A percentile compares a stretch with the other conserved stretches of the same genome.
Conservation (phyloP, 2,888 invertebrate species). For the Anagyrus pseudococci region DNA sequence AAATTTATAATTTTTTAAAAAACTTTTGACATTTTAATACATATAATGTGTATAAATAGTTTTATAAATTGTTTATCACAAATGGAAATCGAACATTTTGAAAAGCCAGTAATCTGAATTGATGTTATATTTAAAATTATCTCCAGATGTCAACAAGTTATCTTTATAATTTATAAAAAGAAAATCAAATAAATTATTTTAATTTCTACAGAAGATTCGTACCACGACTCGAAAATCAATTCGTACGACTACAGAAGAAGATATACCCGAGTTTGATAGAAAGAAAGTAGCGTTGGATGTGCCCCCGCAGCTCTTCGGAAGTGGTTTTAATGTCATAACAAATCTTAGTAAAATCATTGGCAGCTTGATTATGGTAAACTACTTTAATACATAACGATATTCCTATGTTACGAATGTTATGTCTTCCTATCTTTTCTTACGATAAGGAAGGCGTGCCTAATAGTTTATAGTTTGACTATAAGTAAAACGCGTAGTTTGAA, state of each 20-base stretch:
- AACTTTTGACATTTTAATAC: neutral
- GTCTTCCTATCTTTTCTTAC: neutral
- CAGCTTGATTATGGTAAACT: constrained; percentile 70
- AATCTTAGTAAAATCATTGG: constrained; percentile 72
- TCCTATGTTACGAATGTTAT: neutral
- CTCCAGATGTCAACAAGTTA: neutral
- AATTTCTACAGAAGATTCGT: constrained; percentile 24
- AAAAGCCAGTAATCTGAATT: constrained; percentile 8
- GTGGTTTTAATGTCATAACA: constrained; percentile 73
- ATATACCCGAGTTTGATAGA: constrained; percentile 64
- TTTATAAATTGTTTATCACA: neutral
- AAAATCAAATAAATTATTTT: constrained; percentile 13
- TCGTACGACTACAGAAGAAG: constrained; percentile 59
- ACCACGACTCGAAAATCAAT: too few relatives aligned
- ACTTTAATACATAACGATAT: too few relatives aligned
- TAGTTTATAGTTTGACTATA: too few relatives aligned
- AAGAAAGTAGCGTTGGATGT: constrained; percentile 70
- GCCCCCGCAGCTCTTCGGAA: constrained; percentile 71
- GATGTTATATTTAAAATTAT: neutral
- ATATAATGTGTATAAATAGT: too few relatives aligned
- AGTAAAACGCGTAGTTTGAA: too few relatives aligned
- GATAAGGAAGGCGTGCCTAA: too few relatives aligned
- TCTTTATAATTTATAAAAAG: constrained; percentile 27
- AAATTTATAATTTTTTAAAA: neutral
- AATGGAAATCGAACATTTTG: constrained; percentile 27